Evolutionary conservation across 2,113 vertebrate species (phyloP).

Genomic region (Cryptotis parvus): DNA sequence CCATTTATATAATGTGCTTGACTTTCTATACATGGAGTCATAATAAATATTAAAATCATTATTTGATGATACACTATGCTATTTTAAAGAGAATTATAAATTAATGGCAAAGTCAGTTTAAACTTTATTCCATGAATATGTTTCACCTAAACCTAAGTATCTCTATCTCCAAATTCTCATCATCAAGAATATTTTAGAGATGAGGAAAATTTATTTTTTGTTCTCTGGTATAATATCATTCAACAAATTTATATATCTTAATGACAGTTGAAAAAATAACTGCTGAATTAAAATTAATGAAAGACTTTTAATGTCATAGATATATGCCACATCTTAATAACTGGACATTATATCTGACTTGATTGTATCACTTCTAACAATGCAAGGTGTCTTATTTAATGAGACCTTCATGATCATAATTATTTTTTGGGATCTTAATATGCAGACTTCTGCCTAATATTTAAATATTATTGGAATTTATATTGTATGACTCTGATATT

Average conservation of each 20-base stretch:
- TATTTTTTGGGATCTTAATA: background rate
- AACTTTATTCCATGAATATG: background rate
- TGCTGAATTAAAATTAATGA: background rate
- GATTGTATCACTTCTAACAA: background rate
- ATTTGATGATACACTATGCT: background rate
- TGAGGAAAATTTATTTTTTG: background rate
- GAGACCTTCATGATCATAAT: background rate
- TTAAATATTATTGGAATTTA: slow-evolving; percentile 6
- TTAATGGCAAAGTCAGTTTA: background rate
- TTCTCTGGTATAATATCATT: background rate
- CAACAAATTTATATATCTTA: background rate
- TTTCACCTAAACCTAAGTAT: background rate
- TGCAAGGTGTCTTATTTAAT: background rate
- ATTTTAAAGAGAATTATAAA: background rate
- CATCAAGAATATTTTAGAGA: background rate
- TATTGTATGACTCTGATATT: background rate
- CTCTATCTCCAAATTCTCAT: background rate
- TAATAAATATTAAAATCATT: background rate
- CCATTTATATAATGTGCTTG: background rate
- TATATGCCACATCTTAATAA: background rate
- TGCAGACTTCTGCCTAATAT: background rate
- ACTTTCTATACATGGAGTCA: background rate
- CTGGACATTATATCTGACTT: background rate
- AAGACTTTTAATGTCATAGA: background rate
- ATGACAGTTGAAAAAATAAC: background rate